Conservation (phyloP, 2,888 invertebrate species). For the Epicampocera succincta region DNA sequence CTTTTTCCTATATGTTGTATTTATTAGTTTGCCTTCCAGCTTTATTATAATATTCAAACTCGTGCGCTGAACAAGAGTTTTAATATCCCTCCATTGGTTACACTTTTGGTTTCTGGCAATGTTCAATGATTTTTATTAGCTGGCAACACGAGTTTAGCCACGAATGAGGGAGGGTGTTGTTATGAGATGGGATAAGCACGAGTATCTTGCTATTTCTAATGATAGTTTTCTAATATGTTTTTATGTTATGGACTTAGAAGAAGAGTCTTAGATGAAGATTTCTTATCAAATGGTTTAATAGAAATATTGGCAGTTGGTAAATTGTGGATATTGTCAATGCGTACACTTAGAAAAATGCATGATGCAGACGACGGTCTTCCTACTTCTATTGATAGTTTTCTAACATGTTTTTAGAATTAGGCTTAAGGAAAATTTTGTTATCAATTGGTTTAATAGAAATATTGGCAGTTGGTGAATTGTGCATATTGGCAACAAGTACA, state of each 20-base stretch:
- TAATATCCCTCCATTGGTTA: slow-evolving; percentile 60
- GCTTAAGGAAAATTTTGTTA: slow-evolving; percentile 58
- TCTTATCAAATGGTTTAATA: slow-evolving; percentile 65
- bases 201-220: slow-evolving; percentile 49
- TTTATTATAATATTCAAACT: slow-evolving; percentile 30
- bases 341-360: slow-evolving; percentile 11
- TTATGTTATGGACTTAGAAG: slow-evolving; percentile 56
- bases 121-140: slow-evolving; percentile 70
- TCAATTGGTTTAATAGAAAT: slow-evolving; percentile 65
- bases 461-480: slow-evolving; percentile 8
- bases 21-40: slow-evolving; percentile 36
- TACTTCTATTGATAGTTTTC: slow-evolving; percentile 67
- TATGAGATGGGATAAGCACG: slow-evolving; percentile 4
- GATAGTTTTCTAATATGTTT: slow-evolving; percentile 69
- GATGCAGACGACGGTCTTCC: slow-evolving; percentile 10
- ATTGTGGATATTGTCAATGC: too few species aligned
- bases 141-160: slow-evolving; percentile 58
- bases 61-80: slow-evolving; percentile 16
- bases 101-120: slow-evolving; percentile 53
- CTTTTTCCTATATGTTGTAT: slow-evolving; percentile 33
- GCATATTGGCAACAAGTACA: neutral
- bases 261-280: slow-evolving; percentile 46
- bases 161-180: slow-evolving; percentile 14
- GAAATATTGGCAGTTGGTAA: slow-evolving; percentile 48
- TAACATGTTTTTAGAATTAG: slow-evolving; percentile 63